Percentiles rank a stretch among this genome's conserved stretches.
Conservation (phyloP, 2,113 vertebrate species). For the Thymallus thymallus region DNA sequence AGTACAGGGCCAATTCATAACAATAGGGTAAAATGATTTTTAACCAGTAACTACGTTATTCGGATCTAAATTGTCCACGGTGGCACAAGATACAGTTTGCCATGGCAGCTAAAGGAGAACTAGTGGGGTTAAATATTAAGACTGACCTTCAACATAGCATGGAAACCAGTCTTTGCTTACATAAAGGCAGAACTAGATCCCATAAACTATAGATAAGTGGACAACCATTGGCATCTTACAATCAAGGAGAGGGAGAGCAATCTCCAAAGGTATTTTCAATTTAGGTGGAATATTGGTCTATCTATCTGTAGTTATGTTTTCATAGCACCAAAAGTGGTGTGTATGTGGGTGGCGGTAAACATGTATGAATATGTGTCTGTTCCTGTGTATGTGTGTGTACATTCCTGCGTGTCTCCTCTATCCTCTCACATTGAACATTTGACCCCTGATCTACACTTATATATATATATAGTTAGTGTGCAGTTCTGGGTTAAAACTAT, state of each 20-base stretch:
- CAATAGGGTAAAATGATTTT: not conserved
- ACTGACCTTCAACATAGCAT: constrained; percentile 52
- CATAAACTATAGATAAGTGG: constrained; percentile 54
- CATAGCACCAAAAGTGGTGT: constrained; percentile 57
- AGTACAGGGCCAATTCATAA: constrained; percentile 35
- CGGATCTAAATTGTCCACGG: not conserved
- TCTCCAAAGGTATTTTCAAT: constrained; percentile 44
- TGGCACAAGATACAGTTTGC: not conserved
- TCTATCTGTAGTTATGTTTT: constrained; percentile 58
- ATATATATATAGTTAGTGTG: constrained; percentile 54
- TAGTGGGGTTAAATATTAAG: constrained; percentile 11
- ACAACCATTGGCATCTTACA: constrained; percentile 25
- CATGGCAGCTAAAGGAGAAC: not conserved
- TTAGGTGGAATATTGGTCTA: constrained; percentile 31
- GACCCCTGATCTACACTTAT: constrained; percentile 68
- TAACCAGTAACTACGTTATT: constrained; percentile 19
- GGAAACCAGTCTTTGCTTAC: constrained; percentile 49
- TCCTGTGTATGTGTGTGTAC: constrained; percentile 70
- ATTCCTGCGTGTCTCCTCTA: constrained; percentile 73
- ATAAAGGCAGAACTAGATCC: constrained; percentile 45
- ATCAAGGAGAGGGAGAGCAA: constrained; percentile 37
- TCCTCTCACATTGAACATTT: constrained; percentile 72
- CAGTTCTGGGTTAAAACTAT: constrained; percentile 75
- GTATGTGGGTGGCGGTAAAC: constrained; percentile 59
- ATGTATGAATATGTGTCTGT: constrained; percentile 50